A percentile compares a stretch with the other conserved stretches of the same genome.
Conservation (phyloP, 2,797 vertebrate species). For the Hylomyscus alleni region DNA sequence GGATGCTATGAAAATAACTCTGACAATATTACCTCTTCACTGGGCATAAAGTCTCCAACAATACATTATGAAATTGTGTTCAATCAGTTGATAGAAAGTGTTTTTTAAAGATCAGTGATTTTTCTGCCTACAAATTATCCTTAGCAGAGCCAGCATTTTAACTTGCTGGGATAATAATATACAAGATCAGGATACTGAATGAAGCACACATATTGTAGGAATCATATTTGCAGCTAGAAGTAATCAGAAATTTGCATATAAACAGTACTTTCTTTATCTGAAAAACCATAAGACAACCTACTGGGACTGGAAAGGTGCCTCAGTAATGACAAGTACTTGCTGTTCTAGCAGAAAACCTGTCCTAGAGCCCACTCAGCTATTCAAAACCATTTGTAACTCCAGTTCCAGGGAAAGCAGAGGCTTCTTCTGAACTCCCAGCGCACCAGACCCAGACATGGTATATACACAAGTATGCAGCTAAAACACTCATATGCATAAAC, state of each 20-base stretch:
- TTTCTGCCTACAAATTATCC: not conserved
- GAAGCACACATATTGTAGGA: not conserved
- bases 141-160: not conserved
- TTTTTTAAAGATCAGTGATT: not conserved
- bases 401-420: not conserved
- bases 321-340: not conserved
- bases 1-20: no score
- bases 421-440: not conserved
- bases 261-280: not conserved
- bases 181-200: not conserved
- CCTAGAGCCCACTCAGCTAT: not conserved
- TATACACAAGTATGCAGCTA: not conserved
- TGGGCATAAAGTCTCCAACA: no score
- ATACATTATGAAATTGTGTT: not conserved
- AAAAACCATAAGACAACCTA: not conserved
- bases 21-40: no score
- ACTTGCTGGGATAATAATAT: not conserved
- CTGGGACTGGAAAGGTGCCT: not conserved
- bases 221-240: not conserved
- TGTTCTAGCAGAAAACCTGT: no score
- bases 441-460: not conserved
- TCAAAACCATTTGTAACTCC: not conserved
- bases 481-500: not conserved
- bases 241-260: not conserved
- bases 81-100: not conserved